Base-by-base conservation (phyloP, 2,797 vertebrate genomes). In the Trachops cirrhosus region DNA sequence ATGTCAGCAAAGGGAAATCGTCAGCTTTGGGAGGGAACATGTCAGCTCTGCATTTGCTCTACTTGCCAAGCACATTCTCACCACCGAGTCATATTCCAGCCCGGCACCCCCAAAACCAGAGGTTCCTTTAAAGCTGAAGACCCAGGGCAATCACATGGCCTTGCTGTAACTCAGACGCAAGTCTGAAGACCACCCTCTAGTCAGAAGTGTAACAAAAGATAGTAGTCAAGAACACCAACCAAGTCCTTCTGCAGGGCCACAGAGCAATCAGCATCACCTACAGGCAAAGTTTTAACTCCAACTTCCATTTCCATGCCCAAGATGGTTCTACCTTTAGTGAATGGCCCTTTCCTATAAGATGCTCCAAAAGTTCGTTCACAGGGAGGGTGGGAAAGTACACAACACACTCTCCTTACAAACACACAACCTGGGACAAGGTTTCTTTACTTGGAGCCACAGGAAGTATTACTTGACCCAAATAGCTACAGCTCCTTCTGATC, bases 361-460 rank as follows among this genome's bases (percentile, higher is more conserved):
- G 37, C 26, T 54, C 68, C 77, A 32, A 22, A 67, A 46, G 29
- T 46, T 37, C 48, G n/a, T 5, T 26, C 2, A n/a, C 9, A n/a
- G 9, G 12, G 18, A 29, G 22, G 32, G 18, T 59, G 68, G 1
- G 0, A 92, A 24, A n/a, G 26, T 3, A 3, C 21, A 3, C 0
- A 0, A 9, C 10, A 22, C 12, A 32, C 18, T 89, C 41, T 50
- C 80, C 96, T 95, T 29, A 62, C 91, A 97, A 90, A 97, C 15
- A 96, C 73, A 73, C 75, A 95, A 70, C 46, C 87, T 93, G 91
- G 80, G 93, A 94, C 19, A 82, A 34, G 34, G 79, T 84, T 68
- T 74, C 91, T 96, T 95, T 96, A 95, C 78, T 94, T 88, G 59
- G 95, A 93, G 83, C 82, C 90, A 85, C 54, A 85, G 85, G 54